Percentiles rank a stretch among this genome's conserved stretches.
Evolutionary conservation across 2,797 vertebrate genomes (phyloP).

Genomic region (Ispidina lecontei): DNA sequence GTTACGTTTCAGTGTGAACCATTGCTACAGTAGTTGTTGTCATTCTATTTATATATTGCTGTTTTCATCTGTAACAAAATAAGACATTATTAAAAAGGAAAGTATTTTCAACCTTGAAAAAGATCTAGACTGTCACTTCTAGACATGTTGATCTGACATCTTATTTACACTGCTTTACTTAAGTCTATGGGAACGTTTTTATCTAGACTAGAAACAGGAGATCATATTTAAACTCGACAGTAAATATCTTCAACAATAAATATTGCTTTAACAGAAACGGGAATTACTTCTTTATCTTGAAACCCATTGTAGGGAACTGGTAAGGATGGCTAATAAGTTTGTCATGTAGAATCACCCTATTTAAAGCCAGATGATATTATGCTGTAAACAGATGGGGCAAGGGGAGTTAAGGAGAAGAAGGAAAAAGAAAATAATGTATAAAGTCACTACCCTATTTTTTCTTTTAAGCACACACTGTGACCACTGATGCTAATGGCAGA

Average conservation of each 20-base stretch:
- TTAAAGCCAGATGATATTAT: not conserved
- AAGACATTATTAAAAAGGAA: not conserved
- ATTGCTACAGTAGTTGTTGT: fast-evolving
- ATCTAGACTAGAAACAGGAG: not conserved
- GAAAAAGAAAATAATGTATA: not conserved
- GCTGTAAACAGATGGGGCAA: not conserved
- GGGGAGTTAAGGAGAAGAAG: not conserved
- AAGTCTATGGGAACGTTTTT: not conserved
- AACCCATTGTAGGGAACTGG: not conserved
- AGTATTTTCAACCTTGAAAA: not conserved
- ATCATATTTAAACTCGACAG: not conserved
- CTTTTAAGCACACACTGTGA: not conserved
- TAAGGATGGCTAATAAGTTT: not conserved
- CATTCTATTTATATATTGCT: not conserved
- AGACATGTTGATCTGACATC: not conserved
- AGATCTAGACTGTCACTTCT: not conserved
- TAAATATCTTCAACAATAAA: not conserved
- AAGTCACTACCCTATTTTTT: not conserved
- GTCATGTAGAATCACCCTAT: not conserved
- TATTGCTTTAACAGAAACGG: not conserved
- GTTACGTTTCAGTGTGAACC: not conserved
- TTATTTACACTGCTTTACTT: not conserved
- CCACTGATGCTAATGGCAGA: not conserved
- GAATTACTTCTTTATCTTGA: not conserved
- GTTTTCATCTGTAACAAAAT: not conserved